Evolutionary conservation across 2,113 vertebrate species (phyloP).

Genomic region (Microtus oregoni): DNA sequence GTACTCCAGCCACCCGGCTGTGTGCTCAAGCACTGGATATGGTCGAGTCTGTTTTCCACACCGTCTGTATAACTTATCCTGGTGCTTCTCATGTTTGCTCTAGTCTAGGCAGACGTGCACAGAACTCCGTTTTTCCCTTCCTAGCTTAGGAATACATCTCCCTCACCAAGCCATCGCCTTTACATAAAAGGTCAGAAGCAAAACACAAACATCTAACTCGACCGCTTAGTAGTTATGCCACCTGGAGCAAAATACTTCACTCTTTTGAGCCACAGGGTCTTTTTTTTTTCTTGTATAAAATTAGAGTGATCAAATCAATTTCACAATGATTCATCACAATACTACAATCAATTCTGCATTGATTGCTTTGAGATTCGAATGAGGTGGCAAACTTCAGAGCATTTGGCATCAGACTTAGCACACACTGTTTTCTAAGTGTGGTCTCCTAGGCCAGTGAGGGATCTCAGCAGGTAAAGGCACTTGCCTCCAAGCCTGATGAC

Average conservation of each 20-base stretch:
- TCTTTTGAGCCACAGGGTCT: not conserved
- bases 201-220: conserved; percentile 1
- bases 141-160: conserved; percentile 50
- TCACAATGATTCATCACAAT: not conserved
- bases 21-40: not conserved
- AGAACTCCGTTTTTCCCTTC: conserved; percentile 32
- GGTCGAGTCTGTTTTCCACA: conserved; percentile 40
- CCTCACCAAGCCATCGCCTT: conserved; percentile 12
- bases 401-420: not conserved
- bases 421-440: not conserved
- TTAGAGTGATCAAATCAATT: not conserved
- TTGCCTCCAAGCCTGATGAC: not conserved
- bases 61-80: not conserved
- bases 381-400: not conserved
- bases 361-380: conserved; percentile 3
- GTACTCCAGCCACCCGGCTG: conserved; percentile 23
- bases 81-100: conserved; percentile 26
- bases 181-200: conserved; percentile 51
- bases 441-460: not conserved
- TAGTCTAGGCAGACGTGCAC: not conserved
- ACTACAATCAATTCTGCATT: not conserved
- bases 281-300: conserved; percentile 13
- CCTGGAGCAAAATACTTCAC: conserved; percentile 3
- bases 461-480: not conserved
- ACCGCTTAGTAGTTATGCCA: not conserved